Evolutionary conservation across 2,888 invertebrate species (phyloP).

Genomic region (Tanypteryx hageni): DNA sequence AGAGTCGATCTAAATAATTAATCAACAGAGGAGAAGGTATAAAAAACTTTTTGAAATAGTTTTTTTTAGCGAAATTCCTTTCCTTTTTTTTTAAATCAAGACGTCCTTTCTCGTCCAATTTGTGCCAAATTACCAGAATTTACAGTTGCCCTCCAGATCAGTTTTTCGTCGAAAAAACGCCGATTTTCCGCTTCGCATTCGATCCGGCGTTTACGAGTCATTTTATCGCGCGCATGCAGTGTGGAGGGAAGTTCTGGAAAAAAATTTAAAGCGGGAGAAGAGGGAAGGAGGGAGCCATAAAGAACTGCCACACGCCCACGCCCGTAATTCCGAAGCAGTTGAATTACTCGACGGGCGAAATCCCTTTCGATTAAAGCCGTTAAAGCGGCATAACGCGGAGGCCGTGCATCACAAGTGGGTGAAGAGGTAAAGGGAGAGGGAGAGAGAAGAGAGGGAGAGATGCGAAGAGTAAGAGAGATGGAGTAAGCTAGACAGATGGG

Average conservation of each 20-base stretch:
- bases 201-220: neutral
- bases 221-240: neutral
- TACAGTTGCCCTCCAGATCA: neutral
- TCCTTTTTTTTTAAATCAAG: neutral
- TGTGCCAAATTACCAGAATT: neutral
- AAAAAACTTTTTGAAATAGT: no score
- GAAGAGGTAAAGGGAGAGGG: no score
- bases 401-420: neutral
- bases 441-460: no score
- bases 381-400: neutral
- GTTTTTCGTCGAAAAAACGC: neutral
- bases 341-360: neutral
- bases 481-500: neutral
- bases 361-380: neutral
- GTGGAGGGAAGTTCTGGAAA: neutral
- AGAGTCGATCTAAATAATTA: no score
- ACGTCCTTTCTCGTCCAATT: neutral
- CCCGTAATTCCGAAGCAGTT: neutral
- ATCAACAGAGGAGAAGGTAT: no score
- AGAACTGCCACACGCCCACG: conserved; percentile 22
- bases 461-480: no score
- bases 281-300: neutral
- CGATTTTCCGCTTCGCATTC: neutral
- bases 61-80: no score
- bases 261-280: neutral